Evolutionary conservation across 2,797 vertebrate species (phyloP).

Genomic region (Sebastes oblongus): DNA sequence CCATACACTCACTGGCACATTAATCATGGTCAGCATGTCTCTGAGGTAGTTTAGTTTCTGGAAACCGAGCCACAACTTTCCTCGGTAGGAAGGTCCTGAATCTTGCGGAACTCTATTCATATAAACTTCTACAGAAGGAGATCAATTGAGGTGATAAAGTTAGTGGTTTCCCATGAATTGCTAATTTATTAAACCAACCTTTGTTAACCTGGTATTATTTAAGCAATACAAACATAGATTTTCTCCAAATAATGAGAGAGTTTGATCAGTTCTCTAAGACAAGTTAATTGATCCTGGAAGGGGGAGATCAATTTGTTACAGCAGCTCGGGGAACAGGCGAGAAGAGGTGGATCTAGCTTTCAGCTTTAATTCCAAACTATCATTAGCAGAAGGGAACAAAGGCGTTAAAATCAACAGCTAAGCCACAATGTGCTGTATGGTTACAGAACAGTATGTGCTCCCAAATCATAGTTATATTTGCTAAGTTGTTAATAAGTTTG

Average conservation of each 20-base stretch:
- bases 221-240: slow-evolving; percentile 2
- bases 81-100: not conserved
- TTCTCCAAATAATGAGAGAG: slow-evolving; percentile 29
- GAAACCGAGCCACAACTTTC: not conserved
- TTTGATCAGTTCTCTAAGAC: slow-evolving; percentile 22
- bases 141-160: not conserved
- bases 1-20: not conserved
- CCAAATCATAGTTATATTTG: not conserved
- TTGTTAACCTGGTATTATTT: slow-evolving; percentile 20
- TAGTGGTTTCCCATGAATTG: not conserved
- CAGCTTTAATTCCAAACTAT: slow-evolving; percentile 31
- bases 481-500: not conserved
- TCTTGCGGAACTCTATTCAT: not conserved
- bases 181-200: slow-evolving; percentile 23
- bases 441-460: not conserved
- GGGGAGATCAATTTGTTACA: slow-evolving; percentile 26
- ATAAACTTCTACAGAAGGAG: not conserved
- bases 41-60: not conserved
- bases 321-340: slow-evolving; percentile 10
- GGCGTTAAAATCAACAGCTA: slow-evolving; percentile 2
- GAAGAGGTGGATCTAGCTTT: slow-evolving; percentile 8
- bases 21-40: not conserved
- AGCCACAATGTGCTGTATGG: not conserved
- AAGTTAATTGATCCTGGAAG: slow-evolving; percentile 34
- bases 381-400: slow-evolving; percentile 7